A percentile compares a stretch with the other conserved stretches of the same genome.
Evolutionary conservation across 53 echinoderm and acorn worm species (phyloP).

Genomic region (Patiria pectinifera): DNA sequence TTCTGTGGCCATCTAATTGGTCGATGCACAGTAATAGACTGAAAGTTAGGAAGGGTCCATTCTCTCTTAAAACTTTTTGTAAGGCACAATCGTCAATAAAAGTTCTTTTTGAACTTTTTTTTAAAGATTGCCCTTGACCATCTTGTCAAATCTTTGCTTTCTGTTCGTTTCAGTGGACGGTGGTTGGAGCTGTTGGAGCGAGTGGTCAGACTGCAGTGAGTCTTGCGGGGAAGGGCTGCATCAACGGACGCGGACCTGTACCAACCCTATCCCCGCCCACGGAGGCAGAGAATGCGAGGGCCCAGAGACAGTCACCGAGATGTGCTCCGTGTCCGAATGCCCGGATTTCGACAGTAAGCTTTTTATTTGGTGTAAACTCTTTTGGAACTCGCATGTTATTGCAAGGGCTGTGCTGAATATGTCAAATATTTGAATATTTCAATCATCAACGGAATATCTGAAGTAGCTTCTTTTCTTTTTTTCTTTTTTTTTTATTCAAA

Average conservation of each 20-base stretch:
- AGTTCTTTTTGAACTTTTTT: no score
- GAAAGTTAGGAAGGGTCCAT: no score
- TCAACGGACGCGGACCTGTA: conserved; percentile 70
- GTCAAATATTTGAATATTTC: no score
- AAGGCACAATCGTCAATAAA: no score
- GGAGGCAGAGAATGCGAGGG: conserved; percentile 79
- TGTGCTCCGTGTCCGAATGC: conserved; percentile 76
- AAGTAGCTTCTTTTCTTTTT: no score
- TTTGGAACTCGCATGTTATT: background rate
- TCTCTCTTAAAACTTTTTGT: no score
- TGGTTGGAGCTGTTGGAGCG: conserved; percentile 89
- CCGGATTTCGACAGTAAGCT: conserved; percentile 62
- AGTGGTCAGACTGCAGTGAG: conserved; percentile 82
- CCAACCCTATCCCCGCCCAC: conserved; percentile 73
- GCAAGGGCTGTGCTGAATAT: background rate
- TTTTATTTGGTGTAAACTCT: conserved; percentile 47
- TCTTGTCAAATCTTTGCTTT: background rate
- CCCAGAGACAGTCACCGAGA: conserved; percentile 31
- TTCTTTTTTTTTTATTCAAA: no score
- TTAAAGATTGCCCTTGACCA: background rate
- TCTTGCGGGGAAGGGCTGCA: conserved; percentile 76
- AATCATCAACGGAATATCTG: no score
- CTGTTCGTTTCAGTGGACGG: conserved; percentile 73
- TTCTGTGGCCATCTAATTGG: no score
- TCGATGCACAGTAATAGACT: no score